Base-by-base conservation (phyloP, 1,140 invertebrate species). In the Nasonia longicornis region DNA sequence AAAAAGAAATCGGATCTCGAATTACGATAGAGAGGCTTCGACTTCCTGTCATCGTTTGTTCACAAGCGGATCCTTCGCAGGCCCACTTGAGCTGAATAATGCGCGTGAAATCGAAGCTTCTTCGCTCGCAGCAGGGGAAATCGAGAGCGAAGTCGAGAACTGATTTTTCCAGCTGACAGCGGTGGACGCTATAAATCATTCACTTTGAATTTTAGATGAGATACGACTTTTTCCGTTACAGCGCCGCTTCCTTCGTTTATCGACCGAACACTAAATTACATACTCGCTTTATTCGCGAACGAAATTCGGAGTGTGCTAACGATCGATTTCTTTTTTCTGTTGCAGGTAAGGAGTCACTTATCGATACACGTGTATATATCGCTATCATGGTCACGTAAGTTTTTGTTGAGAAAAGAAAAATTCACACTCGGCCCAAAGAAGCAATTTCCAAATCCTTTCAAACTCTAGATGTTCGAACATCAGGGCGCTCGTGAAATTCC, bases 301-400 rank as follows among this genome's bases (percentile, higher is more conserved):
- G 31, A 31, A 31, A 31, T 31, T 31, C 2, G 31, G 4, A 31
- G 31, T 4, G 31, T 45, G 6, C 42, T 45, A 58, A 58, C 6
- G 4, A 58, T 35, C 16, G 45, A 58, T 20, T 58, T 58, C 3
- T 67, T n/a, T 11, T 67, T 16, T 31, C 22, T 67, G 29, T 70
- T 70, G 7, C 69, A 70, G 69, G 69, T 70, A 70, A 70, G 2
- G 16, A 70, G 6, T 11, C 11, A 38, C 52, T 58, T 16, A 16
- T 58, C 52, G 16, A 58, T 3, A 70, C 69, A 10, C 14, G 1
- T n/a, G n/a, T 58, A 20, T 6, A 12, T 70, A 3, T 35, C 35
- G 69, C 35, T 70, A 70, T 70, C 31, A 38, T 70, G 69, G 69
- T 70, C 16, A 70, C 69, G 69, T 70, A 70, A 70, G 31, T 70